These are phyloP conservation scores for Cossypha niveicapilla DNA, from an alignment of 2,797 vertebrate species.

Conservation along the genomic window DNA sequence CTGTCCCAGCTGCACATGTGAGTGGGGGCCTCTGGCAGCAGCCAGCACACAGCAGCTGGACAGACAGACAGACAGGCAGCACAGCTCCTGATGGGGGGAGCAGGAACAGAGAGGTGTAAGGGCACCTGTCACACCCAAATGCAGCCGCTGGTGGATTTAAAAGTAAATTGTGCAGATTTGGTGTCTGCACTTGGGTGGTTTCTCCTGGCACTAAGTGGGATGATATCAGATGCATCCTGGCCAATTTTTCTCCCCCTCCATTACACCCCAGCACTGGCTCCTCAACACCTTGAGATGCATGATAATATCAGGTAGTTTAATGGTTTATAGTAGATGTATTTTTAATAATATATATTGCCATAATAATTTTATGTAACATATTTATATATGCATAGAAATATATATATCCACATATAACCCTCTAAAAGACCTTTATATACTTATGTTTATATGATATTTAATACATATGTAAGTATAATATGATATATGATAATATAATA, in stretches of 20 bases:
- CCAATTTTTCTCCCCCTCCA: background rate
- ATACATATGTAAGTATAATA: background rate
- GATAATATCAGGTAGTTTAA: background rate
- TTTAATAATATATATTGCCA: background rate
- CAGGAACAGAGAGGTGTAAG: background rate
- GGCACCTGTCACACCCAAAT: background rate
- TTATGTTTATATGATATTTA: background rate
- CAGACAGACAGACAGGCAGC: background rate
- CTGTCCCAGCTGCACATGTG: fast-evolving
- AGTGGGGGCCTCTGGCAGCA: background rate
- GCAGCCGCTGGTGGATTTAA: background rate
- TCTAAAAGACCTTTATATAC: background rate
- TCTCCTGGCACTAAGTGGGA: background rate
- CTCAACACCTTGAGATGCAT: background rate
- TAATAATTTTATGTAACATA: background rate
- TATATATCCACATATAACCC: background rate
- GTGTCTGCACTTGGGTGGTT: background rate
- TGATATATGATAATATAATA: background rate
- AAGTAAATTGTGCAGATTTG: background rate
- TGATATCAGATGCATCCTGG: fast-evolving
- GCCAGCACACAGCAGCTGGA: fast-evolving
- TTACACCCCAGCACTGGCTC: background rate
- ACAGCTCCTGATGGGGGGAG: background rate
- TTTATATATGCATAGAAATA: background rate
- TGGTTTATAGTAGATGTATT: background rate